Evolutionary conservation across 2,797 vertebrate genomes (phyloP).

Genomic region (Fratercula arctica): DNA sequence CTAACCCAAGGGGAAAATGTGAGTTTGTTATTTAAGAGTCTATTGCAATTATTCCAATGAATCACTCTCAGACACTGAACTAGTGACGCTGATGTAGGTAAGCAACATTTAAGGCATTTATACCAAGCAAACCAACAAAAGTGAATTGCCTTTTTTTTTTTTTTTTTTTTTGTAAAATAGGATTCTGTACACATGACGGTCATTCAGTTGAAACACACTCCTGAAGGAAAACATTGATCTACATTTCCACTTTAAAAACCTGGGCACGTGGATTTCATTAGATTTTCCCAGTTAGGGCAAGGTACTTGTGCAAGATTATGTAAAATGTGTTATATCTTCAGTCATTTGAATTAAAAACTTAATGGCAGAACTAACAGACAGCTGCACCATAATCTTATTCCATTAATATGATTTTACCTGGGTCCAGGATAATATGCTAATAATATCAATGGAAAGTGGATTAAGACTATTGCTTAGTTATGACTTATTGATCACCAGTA

Average conservation of each 20-base stretch:
- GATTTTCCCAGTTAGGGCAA: neutral
- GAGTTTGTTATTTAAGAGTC: neutral
- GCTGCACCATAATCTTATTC: neutral
- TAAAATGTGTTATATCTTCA: neutral
- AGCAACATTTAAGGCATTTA: neutral
- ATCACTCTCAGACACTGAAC: neutral
- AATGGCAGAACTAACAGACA: neutral
- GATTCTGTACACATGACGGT: neutral
- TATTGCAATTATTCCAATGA: neutral
- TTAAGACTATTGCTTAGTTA: constrained; percentile 17
- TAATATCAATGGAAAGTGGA: neutral
- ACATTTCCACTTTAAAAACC: neutral
- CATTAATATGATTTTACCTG: neutral
- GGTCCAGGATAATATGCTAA: neutral
- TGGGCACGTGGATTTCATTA: neutral
- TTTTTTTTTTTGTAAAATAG: neutral
- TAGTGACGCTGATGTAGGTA: neutral
- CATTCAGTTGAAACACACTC: neutral
- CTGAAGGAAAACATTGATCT: neutral
- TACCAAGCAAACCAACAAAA: neutral
- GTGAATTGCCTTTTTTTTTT: neutral
- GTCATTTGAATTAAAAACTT: neutral
- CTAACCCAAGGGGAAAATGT: neutral
- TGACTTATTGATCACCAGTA: neutral
- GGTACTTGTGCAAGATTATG: neutral